Conservation (phyloP, 2,797 vertebrate genomes). For the Capromys pilorides region DNA sequence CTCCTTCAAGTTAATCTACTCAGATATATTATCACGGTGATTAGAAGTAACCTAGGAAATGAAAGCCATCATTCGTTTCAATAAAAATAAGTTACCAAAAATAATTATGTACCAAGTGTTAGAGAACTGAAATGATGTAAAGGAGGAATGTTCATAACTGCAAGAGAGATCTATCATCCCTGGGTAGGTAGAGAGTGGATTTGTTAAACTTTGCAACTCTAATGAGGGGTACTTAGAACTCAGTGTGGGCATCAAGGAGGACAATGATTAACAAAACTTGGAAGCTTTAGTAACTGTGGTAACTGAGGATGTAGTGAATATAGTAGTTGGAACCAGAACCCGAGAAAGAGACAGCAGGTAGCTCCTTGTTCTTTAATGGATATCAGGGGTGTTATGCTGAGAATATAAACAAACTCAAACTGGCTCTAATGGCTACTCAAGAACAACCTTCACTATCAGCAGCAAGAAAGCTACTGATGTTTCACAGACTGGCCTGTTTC, state of each 20-base stretch:
- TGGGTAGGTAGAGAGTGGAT: background rate
- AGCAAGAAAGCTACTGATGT: background rate
- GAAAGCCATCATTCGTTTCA: conserved; percentile 9
- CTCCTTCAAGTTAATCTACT: background rate
- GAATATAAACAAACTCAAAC: background rate
- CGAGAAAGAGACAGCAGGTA: background rate
- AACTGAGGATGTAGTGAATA: background rate
- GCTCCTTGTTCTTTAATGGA: background rate
- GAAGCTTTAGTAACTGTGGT: background rate
- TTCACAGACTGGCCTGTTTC: background rate
- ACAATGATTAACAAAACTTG: background rate
- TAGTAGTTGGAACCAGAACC: background rate
- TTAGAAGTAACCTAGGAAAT: background rate
- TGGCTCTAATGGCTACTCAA: background rate
- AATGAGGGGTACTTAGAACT: background rate
- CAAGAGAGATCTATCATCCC: background rate
- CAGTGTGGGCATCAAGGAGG: background rate
- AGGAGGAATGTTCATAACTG: background rate
- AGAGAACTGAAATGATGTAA: background rate
- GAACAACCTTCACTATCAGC: background rate
- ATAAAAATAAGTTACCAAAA: background rate
- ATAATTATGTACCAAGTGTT: background rate
- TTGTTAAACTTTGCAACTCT: background rate
- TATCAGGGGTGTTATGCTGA: rapidly evolving
- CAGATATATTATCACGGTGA: background rate